A percentile compares a stretch with the other conserved stretches of the same genome.
phyloP scores from a whole-genome alignment of 1,140 invertebrate genomes.

The Ericerus pela region DNA sequence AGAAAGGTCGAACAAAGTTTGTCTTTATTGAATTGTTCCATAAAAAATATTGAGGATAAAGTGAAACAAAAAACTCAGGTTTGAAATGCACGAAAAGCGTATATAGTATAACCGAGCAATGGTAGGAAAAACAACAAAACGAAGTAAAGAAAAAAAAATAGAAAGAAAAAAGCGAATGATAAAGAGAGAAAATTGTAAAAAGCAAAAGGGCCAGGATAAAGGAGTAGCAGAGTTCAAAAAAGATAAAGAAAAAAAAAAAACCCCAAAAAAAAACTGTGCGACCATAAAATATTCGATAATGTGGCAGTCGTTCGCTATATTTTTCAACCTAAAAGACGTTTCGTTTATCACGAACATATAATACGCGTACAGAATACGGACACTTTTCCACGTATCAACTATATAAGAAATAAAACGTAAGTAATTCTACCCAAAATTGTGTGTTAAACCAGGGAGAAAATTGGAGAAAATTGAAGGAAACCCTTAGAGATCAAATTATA shows the following conservation, averaged over 20 bases:
- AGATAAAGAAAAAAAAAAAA: neutral
- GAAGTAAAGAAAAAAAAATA: too few relatives aligned
- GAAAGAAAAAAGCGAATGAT: too few relatives aligned
- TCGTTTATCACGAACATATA: constrained; percentile 11
- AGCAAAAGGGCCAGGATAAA: neutral
- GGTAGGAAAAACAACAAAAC: too few relatives aligned
- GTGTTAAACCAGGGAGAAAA: constrained; percentile 12
- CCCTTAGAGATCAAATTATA: constrained; percentile 12
- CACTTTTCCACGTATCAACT: constrained; percentile 11
- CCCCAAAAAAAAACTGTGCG: neutral
- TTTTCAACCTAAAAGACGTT: constrained; percentile 12
- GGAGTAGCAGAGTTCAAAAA: neutral
- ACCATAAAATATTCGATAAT: constrained; percentile 12
- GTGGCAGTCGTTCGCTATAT: constrained; percentile 9
- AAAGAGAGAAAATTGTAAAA: too few relatives aligned
- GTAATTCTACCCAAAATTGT: constrained; percentile 12
- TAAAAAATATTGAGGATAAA: too few relatives aligned
- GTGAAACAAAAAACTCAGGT: too few relatives aligned
- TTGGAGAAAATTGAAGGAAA: constrained; percentile 12
- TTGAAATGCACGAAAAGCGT: too few relatives aligned
- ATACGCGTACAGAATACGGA: constrained; percentile 3
- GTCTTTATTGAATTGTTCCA: too few relatives aligned
- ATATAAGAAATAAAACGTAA: constrained; percentile 12
- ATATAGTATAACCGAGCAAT: too few relatives aligned
- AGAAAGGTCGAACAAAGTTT: too few relatives aligned